Conservation (phyloP, 2,888 invertebrate species). For the Oscheius onirici region DNA sequence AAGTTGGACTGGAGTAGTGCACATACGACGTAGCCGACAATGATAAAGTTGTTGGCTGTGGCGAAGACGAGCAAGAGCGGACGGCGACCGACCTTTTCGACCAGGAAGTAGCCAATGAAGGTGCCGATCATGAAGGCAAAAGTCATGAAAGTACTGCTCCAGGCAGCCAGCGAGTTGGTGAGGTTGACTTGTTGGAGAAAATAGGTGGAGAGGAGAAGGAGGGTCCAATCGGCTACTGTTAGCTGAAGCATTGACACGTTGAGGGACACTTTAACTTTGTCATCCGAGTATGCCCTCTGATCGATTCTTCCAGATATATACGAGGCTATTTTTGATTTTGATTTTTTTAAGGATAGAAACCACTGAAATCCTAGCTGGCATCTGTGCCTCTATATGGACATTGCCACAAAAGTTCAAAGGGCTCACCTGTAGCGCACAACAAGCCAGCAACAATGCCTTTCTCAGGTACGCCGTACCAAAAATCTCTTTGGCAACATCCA, state of each 20-base stretch:
- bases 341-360: no score
- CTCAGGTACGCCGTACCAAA: conserved; percentile 54
- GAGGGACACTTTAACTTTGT: no score
- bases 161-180: conserved; percentile 44
- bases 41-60: conserved; percentile 38
- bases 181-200: conserved; percentile 51
- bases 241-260: conserved; percentile 44
- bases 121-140: conserved; percentile 56
- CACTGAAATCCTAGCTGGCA: no score
- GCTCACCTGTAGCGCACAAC: conserved; percentile 42
- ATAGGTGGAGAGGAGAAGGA: conserved; percentile 57
- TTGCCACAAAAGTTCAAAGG: no score
- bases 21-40: conserved; percentile 52
- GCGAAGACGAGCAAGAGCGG: conserved; percentile 51
- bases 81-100: conserved; percentile 57
- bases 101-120: conserved; percentile 46
- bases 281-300: no score
- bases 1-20: conserved; percentile 43
- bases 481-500: conserved; percentile 37
- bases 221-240: conserved; percentile 57
- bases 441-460: conserved; percentile 48
- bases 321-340: no score
- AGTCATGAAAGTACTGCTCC: conserved; percentile 58
- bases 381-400: no score
- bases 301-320: no score